Evolutionary conservation across 1,140 invertebrate species (phyloP).

Genomic region (Lepidurus packardi): DNA sequence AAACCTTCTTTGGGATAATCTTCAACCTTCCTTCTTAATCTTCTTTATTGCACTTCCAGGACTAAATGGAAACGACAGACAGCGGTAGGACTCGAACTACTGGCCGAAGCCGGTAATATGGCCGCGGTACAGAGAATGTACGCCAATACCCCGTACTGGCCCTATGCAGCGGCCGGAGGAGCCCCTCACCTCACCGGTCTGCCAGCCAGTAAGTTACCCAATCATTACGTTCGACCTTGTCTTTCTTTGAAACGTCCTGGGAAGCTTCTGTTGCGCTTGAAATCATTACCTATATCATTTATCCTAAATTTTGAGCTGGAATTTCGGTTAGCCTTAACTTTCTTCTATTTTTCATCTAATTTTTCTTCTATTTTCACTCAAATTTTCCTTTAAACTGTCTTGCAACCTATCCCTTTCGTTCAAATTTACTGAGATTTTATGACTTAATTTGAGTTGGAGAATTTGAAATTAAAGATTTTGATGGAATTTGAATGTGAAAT

Average conservation of each 20-base stretch:
- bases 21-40: too few species aligned
- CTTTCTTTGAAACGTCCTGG: neutral
- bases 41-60: slow-evolving; percentile 64
- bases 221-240: neutral
- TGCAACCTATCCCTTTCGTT: neutral
- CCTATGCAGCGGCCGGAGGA: slow-evolving; percentile 39
- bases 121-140: slow-evolving; percentile 87
- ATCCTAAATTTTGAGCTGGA: too few species aligned
- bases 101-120: slow-evolving; percentile 94
- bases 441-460: neutral
- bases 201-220: slow-evolving; percentile 28
- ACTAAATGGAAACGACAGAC: slow-evolving; percentile 99
- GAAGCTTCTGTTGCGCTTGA: too few species aligned
- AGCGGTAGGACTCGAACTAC: slow-evolving; percentile 88
- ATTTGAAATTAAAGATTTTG: too few species aligned
- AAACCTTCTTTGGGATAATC: too few species aligned
- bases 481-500: neutral
- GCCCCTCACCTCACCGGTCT: slow-evolving; percentile 25
- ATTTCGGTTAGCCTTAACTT: too few species aligned
- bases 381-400: too few species aligned
- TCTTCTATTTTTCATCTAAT: too few species aligned
- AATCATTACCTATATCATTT: too few species aligned
- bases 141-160: slow-evolving; percentile 49
- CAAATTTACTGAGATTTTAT: neutral
- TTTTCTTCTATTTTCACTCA: too few species aligned